Evolutionary conservation across 2,797 vertebrate species (phyloP), one percentile per base, ranked within the genome.

Genomic region (Enteromius mattozi): DNA sequence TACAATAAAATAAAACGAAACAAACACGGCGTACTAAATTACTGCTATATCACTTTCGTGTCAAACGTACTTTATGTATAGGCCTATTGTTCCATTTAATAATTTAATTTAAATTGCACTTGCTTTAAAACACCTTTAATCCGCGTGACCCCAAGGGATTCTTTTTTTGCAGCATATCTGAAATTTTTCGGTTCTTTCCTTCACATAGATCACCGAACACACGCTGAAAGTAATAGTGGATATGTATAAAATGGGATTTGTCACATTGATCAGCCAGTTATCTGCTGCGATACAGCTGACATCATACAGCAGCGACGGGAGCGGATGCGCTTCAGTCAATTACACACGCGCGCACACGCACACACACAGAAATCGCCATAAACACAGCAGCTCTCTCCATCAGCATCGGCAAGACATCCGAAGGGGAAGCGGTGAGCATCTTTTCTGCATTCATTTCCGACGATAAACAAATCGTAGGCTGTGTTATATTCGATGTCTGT

Each of bases 271-370:
- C 35, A 59, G 54, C 75, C 75, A 59, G 75, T 51, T 68, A 68
- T 68, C 27, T 6, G 45, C 78, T 49, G 79, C 19, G 65, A 37
- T 54, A 2, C 33, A 19, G 65, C 79, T 81, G 80, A 81, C 80
- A 81, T 81, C 80, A 81, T 61, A 71, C 47, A 30, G 51, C 21
- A 19, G 80, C 80, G 80, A 82, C 69, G 37, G 17, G 19, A 49
- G 71, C 70, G 59, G 30, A 37, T 6, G 71, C 42, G 40, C 71
- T 47, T 47, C 56, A 37, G 56, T 49, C 17, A 33, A 27, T 42
- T 8, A 54, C 45, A 30, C 71, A 3, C 27, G 7, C 77, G 2
- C 68, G 2, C 56, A 0, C 37, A 2, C 49, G 45, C 59, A 14
- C 49, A 13, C 77, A 13, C 4, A 10, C 42, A 8, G 10, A 45